Base-by-base conservation (phyloP, 1,140 invertebrate genomes). In the Alviniconcha marisindica region DNA sequence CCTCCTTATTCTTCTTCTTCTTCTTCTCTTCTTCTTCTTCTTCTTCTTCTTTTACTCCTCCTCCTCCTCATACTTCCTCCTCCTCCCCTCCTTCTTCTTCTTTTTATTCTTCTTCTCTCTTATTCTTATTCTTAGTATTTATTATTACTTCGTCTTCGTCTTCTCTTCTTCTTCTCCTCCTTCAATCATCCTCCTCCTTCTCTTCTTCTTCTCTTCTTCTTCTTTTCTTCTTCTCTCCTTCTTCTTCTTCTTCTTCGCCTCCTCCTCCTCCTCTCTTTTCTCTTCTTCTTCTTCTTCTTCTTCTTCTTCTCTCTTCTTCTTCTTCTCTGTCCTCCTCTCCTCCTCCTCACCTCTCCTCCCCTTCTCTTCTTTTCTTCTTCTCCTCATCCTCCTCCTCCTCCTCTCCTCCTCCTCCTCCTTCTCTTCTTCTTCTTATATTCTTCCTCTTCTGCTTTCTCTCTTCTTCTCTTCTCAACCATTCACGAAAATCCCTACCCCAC, bases 321-420 rank as follows among this genome's bases (percentile, higher is more conserved):
- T 51, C 24, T 33, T 56, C 33, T 38, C 48, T 80, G 31, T 51
- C 56, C 14, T 36, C 56, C 48, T 51, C 54, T 63, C 31, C 38
- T 36, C 40, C 33, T 42, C 10, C 40, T n/a, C 31, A 15, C 33
- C 36, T 18, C 40, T 33, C 3, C 40, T 73, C 10, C 7, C 36
- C 36, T 28, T 33, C 36, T n/a, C 24, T 18, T 36, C 36, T 18
- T 36, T 73, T 42, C 42, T 36, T 80, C 33, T 44, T 66, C 28
- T 21, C 28, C 40, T 81, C 66, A 36, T 81, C 44, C 66, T 36
- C 28, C 28, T 80, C 60, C 51, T 80, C 78, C 56, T 80, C 15
- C 36, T 10, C 40, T 5, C 33, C 31, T 60, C 42, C 60, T 28
- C 60, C 38, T 80, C 48, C 31, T 51, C 5, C 24, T 51, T 7